Conservation (phyloP, 2,888 invertebrate genomes). For the Acanthosepion lycidas region DNA sequence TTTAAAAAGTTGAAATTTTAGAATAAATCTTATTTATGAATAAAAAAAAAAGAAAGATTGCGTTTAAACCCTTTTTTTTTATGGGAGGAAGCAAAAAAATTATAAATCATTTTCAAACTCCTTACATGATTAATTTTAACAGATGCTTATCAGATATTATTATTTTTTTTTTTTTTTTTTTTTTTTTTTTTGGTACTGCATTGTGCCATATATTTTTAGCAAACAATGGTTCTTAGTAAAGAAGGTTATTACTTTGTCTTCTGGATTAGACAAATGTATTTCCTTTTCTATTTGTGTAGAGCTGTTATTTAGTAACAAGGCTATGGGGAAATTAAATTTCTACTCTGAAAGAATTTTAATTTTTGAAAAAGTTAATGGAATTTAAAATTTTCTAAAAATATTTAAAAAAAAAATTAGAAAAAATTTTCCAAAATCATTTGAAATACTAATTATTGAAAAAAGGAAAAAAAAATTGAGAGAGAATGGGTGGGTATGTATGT, state of each 20-base stretch:
- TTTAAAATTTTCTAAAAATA: not conserved
- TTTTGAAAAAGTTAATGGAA: not conserved
- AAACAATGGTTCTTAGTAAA: not conserved
- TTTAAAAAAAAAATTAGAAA: not conserved
- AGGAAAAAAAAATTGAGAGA: not conserved
- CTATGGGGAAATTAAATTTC: not conserved
- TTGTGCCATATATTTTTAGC: not conserved
- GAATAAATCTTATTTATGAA: not conserved
- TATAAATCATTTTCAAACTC: not conserved
- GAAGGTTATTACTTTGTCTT: not conserved
- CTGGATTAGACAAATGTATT: not conserved
- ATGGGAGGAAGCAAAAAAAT: not conserved
- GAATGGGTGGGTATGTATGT: too few relatives aligned
- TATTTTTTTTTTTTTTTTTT: not conserved
- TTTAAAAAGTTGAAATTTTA: not conserved
- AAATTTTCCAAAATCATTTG: not conserved
- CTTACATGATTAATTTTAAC: not conserved
- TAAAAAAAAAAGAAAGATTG: not conserved
- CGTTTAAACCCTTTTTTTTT: not conserved
- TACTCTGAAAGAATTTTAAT: not conserved
- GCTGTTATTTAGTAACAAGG: not conserved
- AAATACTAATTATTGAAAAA: not conserved
- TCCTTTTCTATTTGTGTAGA: not conserved
- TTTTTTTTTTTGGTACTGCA: not conserved
- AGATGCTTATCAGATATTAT: not conserved